Conservation (phyloP, 37 sponge, comb jelly and placozoan species). For the Petrosia ficiformis region DNA sequence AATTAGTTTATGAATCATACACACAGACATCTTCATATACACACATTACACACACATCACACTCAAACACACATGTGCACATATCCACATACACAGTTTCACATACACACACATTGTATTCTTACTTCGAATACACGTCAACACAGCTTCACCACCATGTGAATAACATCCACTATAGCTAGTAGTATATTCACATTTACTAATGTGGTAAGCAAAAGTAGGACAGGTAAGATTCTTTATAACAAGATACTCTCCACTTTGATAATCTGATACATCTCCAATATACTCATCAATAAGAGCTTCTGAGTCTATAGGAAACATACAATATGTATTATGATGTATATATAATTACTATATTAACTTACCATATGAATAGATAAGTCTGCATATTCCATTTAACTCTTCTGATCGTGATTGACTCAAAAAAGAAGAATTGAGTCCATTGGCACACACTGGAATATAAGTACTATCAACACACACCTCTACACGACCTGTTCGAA, state of each 20-base stretch:
- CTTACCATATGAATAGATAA: neutral
- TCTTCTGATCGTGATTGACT: neutral
- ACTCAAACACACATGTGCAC: too few relatives aligned
- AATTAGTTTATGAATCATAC: too few relatives aligned
- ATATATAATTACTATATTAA: neutral
- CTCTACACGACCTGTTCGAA: slow-evolving; percentile 2
- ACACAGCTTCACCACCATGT: too few relatives aligned
- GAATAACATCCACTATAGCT: neutral
- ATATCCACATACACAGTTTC: too few relatives aligned
- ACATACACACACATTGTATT: too few relatives aligned
- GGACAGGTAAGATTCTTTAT: neutral
- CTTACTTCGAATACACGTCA: too few relatives aligned
- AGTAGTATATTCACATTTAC: neutral
- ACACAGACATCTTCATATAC: too few relatives aligned
- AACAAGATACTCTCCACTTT: neutral
- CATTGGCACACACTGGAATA: slow-evolving; percentile 2
- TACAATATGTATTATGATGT: neutral
- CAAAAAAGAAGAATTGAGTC: neutral
- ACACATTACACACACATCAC: too few relatives aligned
- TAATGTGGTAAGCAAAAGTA: neutral
- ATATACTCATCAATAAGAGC: neutral
- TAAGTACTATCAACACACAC: neutral
- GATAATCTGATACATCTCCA: neutral
- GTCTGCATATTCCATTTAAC: neutral
- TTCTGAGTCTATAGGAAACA: neutral